Conservation (phyloP, 2,797 vertebrate genomes). For the Pseudochirops corinnae region DNA sequence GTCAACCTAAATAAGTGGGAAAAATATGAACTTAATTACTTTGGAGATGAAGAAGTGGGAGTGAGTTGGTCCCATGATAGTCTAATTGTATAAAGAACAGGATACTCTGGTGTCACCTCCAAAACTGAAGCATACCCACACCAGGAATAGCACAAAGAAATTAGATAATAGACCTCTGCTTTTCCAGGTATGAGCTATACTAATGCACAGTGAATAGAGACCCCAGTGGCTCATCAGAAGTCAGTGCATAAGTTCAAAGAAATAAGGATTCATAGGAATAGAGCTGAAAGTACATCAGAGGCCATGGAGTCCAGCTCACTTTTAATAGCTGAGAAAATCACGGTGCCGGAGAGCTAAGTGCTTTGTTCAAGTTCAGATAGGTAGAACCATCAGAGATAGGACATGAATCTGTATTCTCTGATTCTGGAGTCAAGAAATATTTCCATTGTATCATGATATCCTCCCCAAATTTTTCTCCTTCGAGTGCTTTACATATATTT, state of each 20-base stretch:
- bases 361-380: too few relatives aligned
- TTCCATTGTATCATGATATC: too few relatives aligned
- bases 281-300: background rate
- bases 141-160: background rate
- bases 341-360: too few relatives aligned
- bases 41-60: background rate
- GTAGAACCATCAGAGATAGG: too few relatives aligned
- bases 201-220: background rate
- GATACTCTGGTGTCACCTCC: background rate
- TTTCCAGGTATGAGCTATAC: background rate
- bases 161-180: background rate
- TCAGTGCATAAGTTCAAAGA: background rate
- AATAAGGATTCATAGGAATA: background rate
- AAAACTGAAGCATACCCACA: background rate
- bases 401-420: too few relatives aligned
- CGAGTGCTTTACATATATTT: too few relatives aligned
- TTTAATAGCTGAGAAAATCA: too few relatives aligned
- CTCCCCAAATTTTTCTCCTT: too few relatives aligned
- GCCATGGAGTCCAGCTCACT: too few relatives aligned
- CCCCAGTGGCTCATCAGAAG: background rate
- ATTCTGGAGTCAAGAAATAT: too few relatives aligned
- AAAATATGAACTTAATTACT: background rate
- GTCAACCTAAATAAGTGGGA: background rate
- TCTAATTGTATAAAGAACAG: background rate
- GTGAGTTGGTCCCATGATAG: background rate